phyloP scores from a whole-genome alignment of 2,797 vertebrate species.

The Poecile montanus region DNA sequence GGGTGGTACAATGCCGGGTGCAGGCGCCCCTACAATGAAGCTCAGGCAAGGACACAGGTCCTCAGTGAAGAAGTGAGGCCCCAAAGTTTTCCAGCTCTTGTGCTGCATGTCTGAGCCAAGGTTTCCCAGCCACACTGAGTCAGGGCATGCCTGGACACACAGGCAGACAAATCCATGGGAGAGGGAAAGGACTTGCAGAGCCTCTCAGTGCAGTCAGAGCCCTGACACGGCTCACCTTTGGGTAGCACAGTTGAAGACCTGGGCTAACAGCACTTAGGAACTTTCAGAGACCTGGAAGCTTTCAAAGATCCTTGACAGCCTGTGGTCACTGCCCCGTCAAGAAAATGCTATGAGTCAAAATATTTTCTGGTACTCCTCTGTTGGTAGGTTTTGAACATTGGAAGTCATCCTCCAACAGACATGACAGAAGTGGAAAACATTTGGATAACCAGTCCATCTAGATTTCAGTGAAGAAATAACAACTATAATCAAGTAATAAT shows the following conservation, averaged over 20 bases:
- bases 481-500: background rate
- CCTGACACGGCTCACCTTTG: background rate
- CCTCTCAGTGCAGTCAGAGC: background rate
- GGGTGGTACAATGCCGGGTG: background rate
- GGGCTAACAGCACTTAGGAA: background rate
- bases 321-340: background rate
- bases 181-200: background rate
- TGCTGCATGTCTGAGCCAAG: background rate
- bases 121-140: background rate
- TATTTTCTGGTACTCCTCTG: background rate
- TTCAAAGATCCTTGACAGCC: background rate
- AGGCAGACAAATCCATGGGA: background rate
- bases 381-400: background rate
- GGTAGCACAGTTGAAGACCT: background rate
- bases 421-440: background rate
- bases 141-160: background rate
- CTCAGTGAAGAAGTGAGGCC: background rate
- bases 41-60: background rate
- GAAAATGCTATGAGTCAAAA: background rate
- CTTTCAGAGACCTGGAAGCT: background rate
- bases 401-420: background rate
- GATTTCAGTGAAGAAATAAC: background rate
- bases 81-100: background rate
- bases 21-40: fast-evolving
- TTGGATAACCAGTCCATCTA: background rate